Conservation (phyloP, 2,113 vertebrate species). For the Crotalus helleri region DNA sequence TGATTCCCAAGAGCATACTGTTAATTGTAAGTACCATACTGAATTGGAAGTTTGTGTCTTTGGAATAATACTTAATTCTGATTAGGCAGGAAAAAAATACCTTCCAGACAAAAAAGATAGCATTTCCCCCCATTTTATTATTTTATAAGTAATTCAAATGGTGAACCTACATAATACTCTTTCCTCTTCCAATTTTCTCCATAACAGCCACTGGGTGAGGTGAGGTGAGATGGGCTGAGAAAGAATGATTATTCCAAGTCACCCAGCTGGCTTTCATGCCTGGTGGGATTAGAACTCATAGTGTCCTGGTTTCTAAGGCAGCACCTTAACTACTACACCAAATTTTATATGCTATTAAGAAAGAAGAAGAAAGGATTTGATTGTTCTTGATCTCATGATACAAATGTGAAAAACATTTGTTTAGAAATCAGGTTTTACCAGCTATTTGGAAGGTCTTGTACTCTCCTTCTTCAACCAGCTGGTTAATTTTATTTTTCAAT, state of each 20-base stretch:
- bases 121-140: too few relatives aligned
- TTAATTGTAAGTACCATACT: not conserved
- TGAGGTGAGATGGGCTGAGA: too few relatives aligned
- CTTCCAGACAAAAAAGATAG: not conserved
- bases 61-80: not conserved
- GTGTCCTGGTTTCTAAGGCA: too few relatives aligned
- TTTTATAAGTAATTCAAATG: too few relatives aligned
- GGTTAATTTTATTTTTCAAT: not conserved
- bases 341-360: not conserved
- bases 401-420: not conserved
- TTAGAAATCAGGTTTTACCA: not conserved
- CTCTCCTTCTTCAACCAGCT: not conserved
- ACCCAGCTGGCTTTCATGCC: too few relatives aligned
- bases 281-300: too few relatives aligned
- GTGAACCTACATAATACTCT: too few relatives aligned
- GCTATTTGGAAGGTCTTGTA: not conserved
- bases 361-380: not conserved
- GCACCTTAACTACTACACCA: too few relatives aligned
- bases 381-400: not conserved
- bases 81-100: not conserved
- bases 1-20: not conserved
- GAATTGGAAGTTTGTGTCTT: not conserved
- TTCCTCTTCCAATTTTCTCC: too few relatives aligned
- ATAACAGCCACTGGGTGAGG: too few relatives aligned
- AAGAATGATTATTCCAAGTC: too few relatives aligned